Evolutionary conservation across 2,113 vertebrate species (phyloP).

Genomic region (Mastomys natalensis): DNA sequence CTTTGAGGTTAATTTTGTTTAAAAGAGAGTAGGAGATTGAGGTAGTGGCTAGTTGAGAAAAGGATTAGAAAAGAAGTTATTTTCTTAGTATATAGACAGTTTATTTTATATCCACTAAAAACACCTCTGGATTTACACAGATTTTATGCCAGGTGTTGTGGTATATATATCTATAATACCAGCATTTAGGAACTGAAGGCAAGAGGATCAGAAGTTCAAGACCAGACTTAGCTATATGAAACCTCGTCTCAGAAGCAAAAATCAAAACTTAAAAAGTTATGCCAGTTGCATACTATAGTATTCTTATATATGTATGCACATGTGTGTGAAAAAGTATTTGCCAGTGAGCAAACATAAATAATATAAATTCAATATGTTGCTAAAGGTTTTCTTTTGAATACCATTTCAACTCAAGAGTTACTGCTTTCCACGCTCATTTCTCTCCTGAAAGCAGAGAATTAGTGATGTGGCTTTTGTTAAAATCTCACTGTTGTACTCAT

Average conservation of each 20-base stretch:
- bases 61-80: neutral
- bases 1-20: neutral
- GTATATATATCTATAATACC: neutral
- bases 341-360: neutral
- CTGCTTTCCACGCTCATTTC: neutral
- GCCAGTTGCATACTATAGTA: neutral
- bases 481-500: neutral
- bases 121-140: neutral
- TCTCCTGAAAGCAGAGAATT: neutral
- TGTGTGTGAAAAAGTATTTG: neutral
- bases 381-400: constrained; percentile 13
- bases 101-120: neutral
- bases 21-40: neutral
- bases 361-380: neutral
- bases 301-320: neutral
- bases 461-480: neutral
- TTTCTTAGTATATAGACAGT: neutral
- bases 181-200: neutral
- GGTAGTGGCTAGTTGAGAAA: neutral
- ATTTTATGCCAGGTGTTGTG: neutral
- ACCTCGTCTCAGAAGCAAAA: neutral
- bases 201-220: neutral
- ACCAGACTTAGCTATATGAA: neutral
- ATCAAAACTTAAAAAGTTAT: neutral
- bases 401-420: neutral